Conservation (phyloP, 2,797 vertebrate species). For the Sebastes cheni region DNA sequence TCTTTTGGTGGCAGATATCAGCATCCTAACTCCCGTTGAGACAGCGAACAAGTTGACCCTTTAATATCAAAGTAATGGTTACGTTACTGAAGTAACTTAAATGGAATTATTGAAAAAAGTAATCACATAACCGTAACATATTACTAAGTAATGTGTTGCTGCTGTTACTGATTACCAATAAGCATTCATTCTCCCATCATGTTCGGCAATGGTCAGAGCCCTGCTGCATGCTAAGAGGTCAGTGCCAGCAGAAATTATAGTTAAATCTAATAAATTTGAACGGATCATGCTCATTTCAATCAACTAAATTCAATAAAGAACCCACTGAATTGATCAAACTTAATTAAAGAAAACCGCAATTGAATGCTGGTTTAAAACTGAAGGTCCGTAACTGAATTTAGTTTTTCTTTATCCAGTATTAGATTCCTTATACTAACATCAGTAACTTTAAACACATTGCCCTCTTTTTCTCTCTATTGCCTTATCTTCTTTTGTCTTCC, state of each 20-base stretch:
- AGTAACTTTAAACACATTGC: background rate
- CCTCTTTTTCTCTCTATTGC: background rate
- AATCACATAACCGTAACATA: background rate
- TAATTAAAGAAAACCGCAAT: background rate
- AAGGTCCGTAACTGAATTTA: background rate
- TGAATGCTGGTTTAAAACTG: background rate
- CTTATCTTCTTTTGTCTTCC: background rate
- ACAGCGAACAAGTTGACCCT: background rate
- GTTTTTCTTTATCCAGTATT: background rate
- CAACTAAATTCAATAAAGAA: background rate
- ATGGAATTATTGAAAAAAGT: background rate
- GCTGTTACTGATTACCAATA: background rate
- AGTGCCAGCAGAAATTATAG: background rate
- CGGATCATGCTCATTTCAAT: background rate
- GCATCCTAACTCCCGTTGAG: background rate
- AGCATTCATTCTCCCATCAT: background rate
- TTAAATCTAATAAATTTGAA: background rate
- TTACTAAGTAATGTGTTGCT: background rate
- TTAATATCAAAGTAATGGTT: background rate
- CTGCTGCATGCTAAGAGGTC: background rate
- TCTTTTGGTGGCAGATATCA: background rate
- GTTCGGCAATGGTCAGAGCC: background rate
- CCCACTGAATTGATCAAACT: background rate
- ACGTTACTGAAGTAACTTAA: too few relatives aligned
- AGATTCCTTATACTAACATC: background rate